phyloP scores from a whole-genome alignment of 2,797 vertebrate species.

The Poecilia gillii region DNA sequence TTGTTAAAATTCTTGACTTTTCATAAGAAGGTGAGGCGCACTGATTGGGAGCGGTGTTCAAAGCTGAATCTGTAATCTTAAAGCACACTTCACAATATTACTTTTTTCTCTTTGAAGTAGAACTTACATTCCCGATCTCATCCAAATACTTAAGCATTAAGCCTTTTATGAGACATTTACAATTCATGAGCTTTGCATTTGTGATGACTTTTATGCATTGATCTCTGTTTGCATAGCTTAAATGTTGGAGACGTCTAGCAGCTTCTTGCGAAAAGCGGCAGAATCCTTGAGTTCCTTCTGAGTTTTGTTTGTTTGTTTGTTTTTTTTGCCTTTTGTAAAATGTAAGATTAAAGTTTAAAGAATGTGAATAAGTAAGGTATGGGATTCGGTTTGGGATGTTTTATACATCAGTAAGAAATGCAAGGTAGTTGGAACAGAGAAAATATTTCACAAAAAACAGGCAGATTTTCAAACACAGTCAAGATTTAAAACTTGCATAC shows the following conservation, averaged over 20 bases:
- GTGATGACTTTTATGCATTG: not conserved
- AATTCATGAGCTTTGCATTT: constrained; percentile 30
- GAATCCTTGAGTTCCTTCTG: not conserved
- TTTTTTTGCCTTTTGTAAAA: not conserved
- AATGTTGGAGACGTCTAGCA: not conserved
- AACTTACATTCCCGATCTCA: constrained; percentile 11
- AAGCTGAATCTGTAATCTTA: constrained; percentile 28
- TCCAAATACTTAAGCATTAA: constrained; percentile 15
- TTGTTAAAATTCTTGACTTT: constrained; percentile 17
- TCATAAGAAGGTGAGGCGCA: constrained; percentile 6
- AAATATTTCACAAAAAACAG: not conserved
- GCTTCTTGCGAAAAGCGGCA: not conserved
- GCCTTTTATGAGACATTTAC: constrained; percentile 5
- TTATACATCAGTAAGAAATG: not conserved
- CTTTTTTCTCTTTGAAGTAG: constrained; percentile 17
- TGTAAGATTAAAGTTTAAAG: not conserved
- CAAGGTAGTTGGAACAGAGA: not conserved
- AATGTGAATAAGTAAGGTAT: not conserved
- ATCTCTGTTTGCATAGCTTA: not conserved
- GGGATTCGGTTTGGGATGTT: not conserved
- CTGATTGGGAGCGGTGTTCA: constrained; percentile 13
- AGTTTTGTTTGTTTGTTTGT: not conserved
- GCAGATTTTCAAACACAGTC: not conserved
- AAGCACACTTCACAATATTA: not conserved
- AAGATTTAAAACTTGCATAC: not conserved